phyloP scores from a whole-genome alignment of 2,113 vertebrate species.

The Xerus inauris region DNA sequence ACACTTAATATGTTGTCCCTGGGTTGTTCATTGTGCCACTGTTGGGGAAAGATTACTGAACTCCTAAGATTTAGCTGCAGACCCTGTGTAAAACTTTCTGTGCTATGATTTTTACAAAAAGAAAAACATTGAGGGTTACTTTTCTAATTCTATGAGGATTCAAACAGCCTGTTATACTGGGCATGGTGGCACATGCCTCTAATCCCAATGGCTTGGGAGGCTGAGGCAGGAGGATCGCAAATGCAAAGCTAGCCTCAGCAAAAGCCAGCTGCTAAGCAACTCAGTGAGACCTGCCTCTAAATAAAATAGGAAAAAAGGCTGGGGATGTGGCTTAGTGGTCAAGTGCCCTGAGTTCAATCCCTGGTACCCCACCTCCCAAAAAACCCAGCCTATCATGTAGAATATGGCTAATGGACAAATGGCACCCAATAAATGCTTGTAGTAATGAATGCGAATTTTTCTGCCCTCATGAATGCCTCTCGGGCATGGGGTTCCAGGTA shows the following conservation, averaged over 20 bases:
- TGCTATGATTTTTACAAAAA: not conserved
- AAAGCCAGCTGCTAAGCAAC: no score
- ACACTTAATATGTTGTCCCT: not conserved
- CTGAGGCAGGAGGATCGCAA: no score
- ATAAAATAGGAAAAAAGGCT: no score
- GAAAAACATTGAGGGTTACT: not conserved
- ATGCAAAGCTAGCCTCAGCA: no score
- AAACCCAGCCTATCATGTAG: not conserved
- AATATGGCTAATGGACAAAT: not conserved
- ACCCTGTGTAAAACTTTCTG: not conserved
- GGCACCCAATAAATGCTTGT: not conserved
- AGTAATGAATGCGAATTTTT: not conserved
- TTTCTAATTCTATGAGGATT: constrained; percentile 12
- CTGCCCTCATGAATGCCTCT: not conserved
- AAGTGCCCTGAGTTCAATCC: no score
- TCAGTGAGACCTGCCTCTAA: no score
- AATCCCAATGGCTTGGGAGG: no score
- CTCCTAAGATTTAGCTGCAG: not conserved
- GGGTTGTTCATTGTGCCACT: not conserved
- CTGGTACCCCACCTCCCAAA: no score
- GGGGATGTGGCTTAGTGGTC: no score
- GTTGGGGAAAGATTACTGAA: not conserved
- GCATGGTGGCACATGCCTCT: no score
- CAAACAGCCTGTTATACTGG: not conserved
- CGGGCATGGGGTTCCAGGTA: not conserved